These are phyloP conservation scores for Acanthaster planci DNA, from an alignment of 35 echinoderm and acorn worm species.

Conservation along the genomic window DNA sequence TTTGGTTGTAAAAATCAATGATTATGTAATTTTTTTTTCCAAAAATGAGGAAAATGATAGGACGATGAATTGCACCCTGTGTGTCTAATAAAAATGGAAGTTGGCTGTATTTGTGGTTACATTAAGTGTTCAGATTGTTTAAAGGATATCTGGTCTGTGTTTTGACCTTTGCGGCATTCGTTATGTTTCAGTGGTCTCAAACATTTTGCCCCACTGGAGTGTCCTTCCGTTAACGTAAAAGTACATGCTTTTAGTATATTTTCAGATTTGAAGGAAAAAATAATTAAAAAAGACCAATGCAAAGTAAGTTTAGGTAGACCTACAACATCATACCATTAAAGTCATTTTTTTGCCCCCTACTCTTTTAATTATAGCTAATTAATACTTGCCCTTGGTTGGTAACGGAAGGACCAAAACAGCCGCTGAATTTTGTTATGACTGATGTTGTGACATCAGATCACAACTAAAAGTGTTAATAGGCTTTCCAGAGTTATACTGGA, in stretches of 20 bases:
- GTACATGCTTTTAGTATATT: constrained; percentile 32
- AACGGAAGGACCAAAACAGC: constrained; percentile 33
- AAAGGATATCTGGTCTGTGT: background rate
- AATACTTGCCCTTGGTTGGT: constrained; percentile 27
- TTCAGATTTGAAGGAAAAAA: background rate
- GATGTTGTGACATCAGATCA: constrained; percentile 34
- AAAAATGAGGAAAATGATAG: constrained; percentile 16
- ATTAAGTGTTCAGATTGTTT: background rate
- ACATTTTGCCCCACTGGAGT: background rate
- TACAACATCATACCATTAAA: constrained; percentile 22
- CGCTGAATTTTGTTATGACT: constrained; percentile 17
- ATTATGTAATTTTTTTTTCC: constrained; percentile 9
- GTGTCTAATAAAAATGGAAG: constrained; percentile 4
- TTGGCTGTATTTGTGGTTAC: constrained; percentile 5
- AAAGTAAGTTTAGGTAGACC: constrained; percentile 45
- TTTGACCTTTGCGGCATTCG: background rate
- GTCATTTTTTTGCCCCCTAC: background rate
- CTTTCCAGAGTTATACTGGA: background rate
- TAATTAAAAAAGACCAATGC: constrained; percentile 29
- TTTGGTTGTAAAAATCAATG: constrained; percentile 3
- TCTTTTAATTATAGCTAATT: constrained; percentile 46
- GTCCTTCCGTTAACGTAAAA: constrained; percentile 48
- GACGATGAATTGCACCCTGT: no score
- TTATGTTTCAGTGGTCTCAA: background rate
- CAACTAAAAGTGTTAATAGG: constrained; percentile 34